Base-by-base conservation (phyloP, 92 coral and sea anemone species). In the Metridium senile region DNA sequence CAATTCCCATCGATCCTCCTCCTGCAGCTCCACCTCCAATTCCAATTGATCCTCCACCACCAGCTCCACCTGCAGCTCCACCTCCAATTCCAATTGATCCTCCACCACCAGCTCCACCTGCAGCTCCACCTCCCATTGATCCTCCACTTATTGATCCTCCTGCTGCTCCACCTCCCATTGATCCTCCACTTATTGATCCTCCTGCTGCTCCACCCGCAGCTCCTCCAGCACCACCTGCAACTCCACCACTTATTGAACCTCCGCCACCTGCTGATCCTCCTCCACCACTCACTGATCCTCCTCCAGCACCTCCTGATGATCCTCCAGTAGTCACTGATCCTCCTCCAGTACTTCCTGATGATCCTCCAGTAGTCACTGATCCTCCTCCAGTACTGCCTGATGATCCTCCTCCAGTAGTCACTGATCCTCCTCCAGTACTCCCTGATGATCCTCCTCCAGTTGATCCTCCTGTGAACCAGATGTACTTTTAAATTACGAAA, bases 251-350 rank as follows among this genome's bases (percentile, higher is more conserved):
- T n/a, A n/a, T n/a, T n/a, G n/a, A n/a, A n/a, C n/a, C n/a, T n/a
- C n/a, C n/a, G n/a, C n/a, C 81, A 2, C 31, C 74, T 18, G 7
- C 76, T 57, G 25, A 49, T 33, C 45, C 74, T 66, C 18, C n/a
- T n/a, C n/a, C n/a, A n/a, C n/a, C n/a, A n/a, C n/a, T n/a, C n/a
- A n/a, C n/a, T n/a, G n/a, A n/a, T n/a, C n/a, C n/a, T n/a, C n/a
- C n/a, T n/a, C n/a, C 70, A 4, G 54, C 81, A 2, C 31, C 74
- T 18, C 26, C 76, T 57, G 25, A 49, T 33, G 31, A 63, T 66
- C 18, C 82, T 19, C 80, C 82, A 25, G 62, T 70, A 1, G 23
- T 58, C 0, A 32, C 62, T 11, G 78, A 78, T 16, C 77, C 77
- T 26, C 47, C 56, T 56, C 59, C 70, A 4, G 54, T 74, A 19